Base-by-base conservation (phyloP, 2,113 vertebrate species). In the Chauna torquata region DNA sequence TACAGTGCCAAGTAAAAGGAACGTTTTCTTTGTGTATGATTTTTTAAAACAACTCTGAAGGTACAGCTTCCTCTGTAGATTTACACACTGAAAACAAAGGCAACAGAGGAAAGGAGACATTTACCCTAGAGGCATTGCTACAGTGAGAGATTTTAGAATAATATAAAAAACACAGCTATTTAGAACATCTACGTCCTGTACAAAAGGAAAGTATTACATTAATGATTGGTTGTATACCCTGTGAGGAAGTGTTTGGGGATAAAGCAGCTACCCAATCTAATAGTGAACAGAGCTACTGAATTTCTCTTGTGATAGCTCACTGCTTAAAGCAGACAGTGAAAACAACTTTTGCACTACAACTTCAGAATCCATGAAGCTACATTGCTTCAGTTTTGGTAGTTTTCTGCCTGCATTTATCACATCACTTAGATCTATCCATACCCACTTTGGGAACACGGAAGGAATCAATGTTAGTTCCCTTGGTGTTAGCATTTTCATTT, bases 231-330 rank as follows among this genome's bases (percentile, higher is more conserved):
- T 91, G 36, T 80, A 68, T 72, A 88, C 19, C 20, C 64, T 83
- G 22, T 90, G 61, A 94, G 81, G 71, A 92, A 84, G 50, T 92
- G 70, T 94, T 79, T 82, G 12, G 32, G 80, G 34, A 82, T 80
- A 91, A 95, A 92, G 20, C 42, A 92, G 36, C 27, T 94, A 92
- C 50, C 54, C 52, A 85, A 92, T 66, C 11, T 92, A 93, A 95
- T 45, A 83, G 38, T n/a, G 54, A 94, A 91, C 69, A 85, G 61
- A 82, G 85, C 66, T 64, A 75, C 2, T 1, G n/a, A 85, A 72
- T 92, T 93, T 89, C 34, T 96, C 13, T 68, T 68, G 52, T 81
- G 62, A 81, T 68, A 84, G 9, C 72, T 80, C 65, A 64, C 13
- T 69, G 28, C 71, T 86, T 88, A 84, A 90, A 93, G 30, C 24